These are phyloP conservation scores for Ptychoptera albimana DNA, from an alignment of 2,888 invertebrate species.

Conservation along the genomic window DNA sequence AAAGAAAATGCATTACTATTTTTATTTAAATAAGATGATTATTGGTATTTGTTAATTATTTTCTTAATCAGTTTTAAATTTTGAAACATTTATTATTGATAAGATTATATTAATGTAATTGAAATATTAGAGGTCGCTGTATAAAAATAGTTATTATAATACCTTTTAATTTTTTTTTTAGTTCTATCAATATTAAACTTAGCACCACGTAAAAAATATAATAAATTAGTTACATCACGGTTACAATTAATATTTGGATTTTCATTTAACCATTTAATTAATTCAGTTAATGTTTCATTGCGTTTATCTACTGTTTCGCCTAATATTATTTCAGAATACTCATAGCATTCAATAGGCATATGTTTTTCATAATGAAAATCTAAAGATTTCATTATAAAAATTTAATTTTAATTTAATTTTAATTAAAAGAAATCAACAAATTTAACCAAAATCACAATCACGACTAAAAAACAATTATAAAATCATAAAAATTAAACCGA, in stretches of 20 bases:
- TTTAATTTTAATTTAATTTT: too few species aligned
- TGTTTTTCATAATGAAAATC: too few species aligned
- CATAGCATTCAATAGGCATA: too few species aligned
- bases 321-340: neutral
- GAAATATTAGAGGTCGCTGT: neutral
- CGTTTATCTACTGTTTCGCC: constrained; percentile 1
- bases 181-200: constrained; percentile 42
- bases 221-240: constrained; percentile 33
- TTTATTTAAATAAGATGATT: neutral
- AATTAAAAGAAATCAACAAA: too few species aligned
- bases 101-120: neutral
- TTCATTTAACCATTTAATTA: constrained; percentile 28
- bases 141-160: constrained; percentile 6
- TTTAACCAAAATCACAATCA: too few species aligned
- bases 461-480: too few species aligned
- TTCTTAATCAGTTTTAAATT: neutral
- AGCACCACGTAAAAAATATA: constrained; percentile 41
- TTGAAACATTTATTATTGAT: neutral
- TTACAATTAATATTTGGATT: constrained; percentile 29
- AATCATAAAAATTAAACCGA: too few species aligned
- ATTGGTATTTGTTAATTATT: neutral
- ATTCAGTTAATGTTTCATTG: constrained; percentile 18
- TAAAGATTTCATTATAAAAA: too few species aligned
- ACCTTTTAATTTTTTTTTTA: constrained; percentile 37
- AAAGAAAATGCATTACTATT: neutral